A percentile compares a stretch with the other conserved stretches of the same genome.
Conservation (phyloP, 2,888 invertebrate genomes). For the Colostygia pectinataria region DNA sequence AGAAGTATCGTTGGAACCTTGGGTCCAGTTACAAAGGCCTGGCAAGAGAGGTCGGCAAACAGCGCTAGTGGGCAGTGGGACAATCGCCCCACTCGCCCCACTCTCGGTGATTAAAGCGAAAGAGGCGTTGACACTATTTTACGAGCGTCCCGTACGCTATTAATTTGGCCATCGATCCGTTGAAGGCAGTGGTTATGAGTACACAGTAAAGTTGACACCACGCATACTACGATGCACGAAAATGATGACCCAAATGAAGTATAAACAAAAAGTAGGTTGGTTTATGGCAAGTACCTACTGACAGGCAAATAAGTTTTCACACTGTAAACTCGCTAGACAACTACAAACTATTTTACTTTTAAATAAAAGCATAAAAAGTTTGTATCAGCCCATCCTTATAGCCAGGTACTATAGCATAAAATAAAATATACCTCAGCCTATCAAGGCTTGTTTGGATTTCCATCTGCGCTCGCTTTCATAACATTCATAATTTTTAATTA, state of each 20-base stretch:
- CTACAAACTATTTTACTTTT: no score
- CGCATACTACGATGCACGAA: constrained; percentile 1
- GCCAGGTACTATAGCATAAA: constrained; percentile 28
- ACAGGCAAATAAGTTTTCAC: no score
- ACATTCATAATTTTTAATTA: constrained; percentile 66
- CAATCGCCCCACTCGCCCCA: constrained; percentile 77
- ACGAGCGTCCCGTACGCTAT: constrained; percentile 64
- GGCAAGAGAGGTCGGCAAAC: constrained; percentile 74
- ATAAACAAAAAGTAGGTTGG: constrained; percentile 4
- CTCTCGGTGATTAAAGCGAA: constrained; percentile 80
- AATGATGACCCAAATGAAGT: constrained; percentile 2
- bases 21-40: constrained; percentile 75
- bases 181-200: constrained; percentile 15
- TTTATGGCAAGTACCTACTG: no score
- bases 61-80: constrained; percentile 70
- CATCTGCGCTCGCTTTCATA: constrained; percentile 45
- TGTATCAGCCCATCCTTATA: background rate
- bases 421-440: constrained; percentile 30
- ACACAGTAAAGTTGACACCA: constrained; percentile 5
- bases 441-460: constrained; percentile 43
- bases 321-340: no score
- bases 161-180: constrained; percentile 59
- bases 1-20: constrained; percentile 54
- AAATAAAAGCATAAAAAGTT: no score
- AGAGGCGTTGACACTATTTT: constrained; percentile 79